Conservation (phyloP, 2,113 vertebrate genomes). For the Diphyllodes magnificus region DNA sequence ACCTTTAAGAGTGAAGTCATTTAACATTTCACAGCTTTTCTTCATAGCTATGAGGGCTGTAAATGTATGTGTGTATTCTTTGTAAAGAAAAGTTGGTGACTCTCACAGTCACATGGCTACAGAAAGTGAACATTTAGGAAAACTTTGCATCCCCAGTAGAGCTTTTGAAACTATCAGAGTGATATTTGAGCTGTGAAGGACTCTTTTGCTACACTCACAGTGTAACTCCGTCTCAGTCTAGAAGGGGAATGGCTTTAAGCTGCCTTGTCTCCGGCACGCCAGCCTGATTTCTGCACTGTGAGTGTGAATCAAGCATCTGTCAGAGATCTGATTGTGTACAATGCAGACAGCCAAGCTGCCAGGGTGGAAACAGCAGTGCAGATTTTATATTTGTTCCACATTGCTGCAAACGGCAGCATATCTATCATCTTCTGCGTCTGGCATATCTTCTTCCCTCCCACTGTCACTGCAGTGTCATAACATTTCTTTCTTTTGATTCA, state of each 20-base stretch:
- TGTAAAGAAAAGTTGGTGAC: background rate
- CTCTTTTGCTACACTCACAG: background rate
- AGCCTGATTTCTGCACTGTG: background rate
- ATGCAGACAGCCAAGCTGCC: background rate
- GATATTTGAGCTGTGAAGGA: background rate
- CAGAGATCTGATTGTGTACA: background rate
- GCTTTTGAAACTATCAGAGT: background rate
- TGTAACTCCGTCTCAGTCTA: background rate
- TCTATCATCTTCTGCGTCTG: background rate
- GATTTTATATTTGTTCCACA: background rate
- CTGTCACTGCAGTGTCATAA: background rate
- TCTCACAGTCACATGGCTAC: background rate
- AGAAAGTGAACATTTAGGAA: background rate
- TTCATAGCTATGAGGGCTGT: background rate
- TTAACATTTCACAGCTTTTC: background rate
- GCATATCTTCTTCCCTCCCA: background rate
- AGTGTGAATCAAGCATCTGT: background rate
- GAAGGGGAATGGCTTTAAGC: background rate
- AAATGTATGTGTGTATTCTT: background rate
- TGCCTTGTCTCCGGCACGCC: background rate
- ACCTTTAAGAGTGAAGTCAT: background rate
- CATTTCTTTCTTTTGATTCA: background rate
- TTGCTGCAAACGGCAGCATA: background rate
- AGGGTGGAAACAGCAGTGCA: background rate
- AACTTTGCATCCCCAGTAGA: background rate